These are phyloP conservation scores for Scotopteryx bipunctaria DNA, from an alignment of 2,888 invertebrate genomes.

Conservation along the genomic window DNA sequence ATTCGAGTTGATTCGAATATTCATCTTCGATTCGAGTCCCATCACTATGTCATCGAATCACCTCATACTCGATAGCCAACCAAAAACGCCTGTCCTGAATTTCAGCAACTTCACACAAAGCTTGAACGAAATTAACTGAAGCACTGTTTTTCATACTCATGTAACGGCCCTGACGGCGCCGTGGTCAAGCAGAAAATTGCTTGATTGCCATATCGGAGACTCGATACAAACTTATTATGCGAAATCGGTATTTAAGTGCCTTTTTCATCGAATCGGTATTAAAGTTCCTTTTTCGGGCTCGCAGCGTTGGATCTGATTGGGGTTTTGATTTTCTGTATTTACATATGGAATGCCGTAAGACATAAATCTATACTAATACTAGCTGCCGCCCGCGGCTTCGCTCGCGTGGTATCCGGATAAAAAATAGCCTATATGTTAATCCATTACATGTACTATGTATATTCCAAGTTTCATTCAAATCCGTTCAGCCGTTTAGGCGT, in stretches of 20 bases:
- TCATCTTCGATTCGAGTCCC: no score
- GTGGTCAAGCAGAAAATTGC: constrained; percentile 34
- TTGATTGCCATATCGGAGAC: constrained; percentile 31
- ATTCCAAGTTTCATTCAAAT: no score
- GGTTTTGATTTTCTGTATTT: background rate
- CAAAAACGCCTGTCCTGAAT: background rate
- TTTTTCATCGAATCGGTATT: constrained; percentile 26
- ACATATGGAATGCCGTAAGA: no score
- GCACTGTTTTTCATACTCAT: constrained; percentile 20
- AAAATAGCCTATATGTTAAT: no score
- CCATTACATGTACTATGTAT: no score
- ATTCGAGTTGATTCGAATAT: no score
- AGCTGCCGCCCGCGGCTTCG: no score
- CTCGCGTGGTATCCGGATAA: no score
- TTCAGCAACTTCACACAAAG: background rate
- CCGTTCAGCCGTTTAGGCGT: no score
- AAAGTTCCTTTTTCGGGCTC: constrained; percentile 18
- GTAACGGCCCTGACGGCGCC: constrained; percentile 17
- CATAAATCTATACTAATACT: no score
- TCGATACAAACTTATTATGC: constrained; percentile 30
- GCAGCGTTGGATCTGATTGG: constrained; percentile 13
- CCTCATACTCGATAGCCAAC: background rate
- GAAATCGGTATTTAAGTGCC: constrained; percentile 25
- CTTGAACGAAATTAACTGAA: constrained; percentile 12
- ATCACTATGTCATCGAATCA: no score